Conservation (phyloP, 2,888 invertebrate genomes). For the Pollenia griseotomentosa region DNA sequence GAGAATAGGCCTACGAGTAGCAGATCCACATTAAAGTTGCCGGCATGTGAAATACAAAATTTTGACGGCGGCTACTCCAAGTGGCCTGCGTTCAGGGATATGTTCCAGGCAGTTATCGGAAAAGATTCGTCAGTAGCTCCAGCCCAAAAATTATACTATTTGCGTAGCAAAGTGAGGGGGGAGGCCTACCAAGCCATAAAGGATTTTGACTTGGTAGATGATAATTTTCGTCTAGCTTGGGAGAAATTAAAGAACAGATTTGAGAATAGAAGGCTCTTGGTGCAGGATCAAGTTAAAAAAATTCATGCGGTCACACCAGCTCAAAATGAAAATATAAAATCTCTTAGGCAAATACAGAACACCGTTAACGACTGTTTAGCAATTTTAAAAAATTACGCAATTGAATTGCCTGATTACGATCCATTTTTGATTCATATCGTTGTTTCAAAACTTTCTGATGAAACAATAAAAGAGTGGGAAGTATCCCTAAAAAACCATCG, state of each 20-base stretch:
- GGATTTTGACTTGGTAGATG: constrained; percentile 45
- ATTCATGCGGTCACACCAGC: constrained; percentile 6
- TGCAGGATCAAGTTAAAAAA: constrained; percentile 22
- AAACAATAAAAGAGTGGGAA: constrained; percentile 36
- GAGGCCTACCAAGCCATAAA: constrained; percentile 39
- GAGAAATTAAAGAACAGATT: constrained; percentile 20
- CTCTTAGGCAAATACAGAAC: constrained; percentile 7
- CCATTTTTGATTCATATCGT: constrained; percentile 12
- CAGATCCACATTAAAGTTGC: not conserved
- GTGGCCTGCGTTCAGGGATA: constrained; percentile 11
- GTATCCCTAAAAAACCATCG: constrained; percentile 28
- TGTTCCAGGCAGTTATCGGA: constrained; percentile 15
- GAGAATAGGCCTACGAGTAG: not conserved
- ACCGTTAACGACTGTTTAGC: constrained; percentile 14
- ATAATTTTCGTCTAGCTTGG: constrained; percentile 31
- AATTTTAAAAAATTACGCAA: constrained; percentile 13
- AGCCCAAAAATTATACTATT: constrained; percentile 3
- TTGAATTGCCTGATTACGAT: not conserved
- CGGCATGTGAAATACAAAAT: constrained; percentile 6
- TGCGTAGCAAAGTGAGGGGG: constrained; percentile 31
- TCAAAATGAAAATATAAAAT: constrained; percentile 7
- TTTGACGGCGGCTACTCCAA: constrained; percentile 18
- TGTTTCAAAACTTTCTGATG: constrained; percentile 32
- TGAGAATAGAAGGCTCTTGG: constrained; percentile 37
- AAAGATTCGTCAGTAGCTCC: constrained; percentile 6